These are phyloP conservation scores for Amphipoea oculea DNA, from an alignment of 2,888 invertebrate genomes.

Conservation along the genomic window DNA sequence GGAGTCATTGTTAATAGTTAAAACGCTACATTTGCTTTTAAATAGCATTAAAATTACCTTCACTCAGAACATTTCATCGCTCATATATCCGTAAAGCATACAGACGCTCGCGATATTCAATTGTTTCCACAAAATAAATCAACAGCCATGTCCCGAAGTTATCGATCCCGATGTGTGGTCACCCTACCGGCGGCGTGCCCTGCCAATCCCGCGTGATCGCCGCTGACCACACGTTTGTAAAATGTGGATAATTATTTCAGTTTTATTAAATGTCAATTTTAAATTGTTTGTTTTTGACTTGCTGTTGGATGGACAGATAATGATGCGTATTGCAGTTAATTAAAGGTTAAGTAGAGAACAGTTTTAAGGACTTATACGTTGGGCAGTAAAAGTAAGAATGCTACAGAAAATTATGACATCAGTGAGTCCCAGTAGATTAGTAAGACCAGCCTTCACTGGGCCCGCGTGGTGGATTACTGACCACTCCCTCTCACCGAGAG, in stretches of 20 bases:
- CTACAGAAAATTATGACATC: neutral
- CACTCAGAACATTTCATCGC: neutral
- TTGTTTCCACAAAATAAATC: constrained; percentile 25
- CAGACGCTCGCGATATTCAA: constrained; percentile 1
- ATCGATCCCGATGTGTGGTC: constrained; percentile 44
- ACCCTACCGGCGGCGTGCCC: constrained; percentile 65
- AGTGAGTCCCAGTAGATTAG: neutral
- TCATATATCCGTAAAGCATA: neutral
- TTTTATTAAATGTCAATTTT: constrained; percentile 51
- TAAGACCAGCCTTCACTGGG: neutral
- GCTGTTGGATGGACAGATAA: constrained; percentile 20
- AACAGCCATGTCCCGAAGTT: constrained; percentile 22
- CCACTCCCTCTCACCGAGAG: neutral
- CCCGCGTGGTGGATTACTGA: neutral
- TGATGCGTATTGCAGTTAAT: neutral
- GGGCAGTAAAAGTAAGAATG: neutral
- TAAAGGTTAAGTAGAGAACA: neutral
- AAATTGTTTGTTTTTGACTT: constrained; percentile 37
- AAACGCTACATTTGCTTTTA: too few relatives aligned
- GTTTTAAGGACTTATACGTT: neutral
- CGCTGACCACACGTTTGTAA: constrained; percentile 72
- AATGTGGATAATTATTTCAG: constrained; percentile 69
- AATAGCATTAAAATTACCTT: neutral
- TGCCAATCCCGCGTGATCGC: constrained; percentile 71
- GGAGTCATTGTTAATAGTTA: neutral